Evolutionary conservation across 1,140 invertebrate species (phyloP).

Genomic region (Lordiphosa collinella): DNA sequence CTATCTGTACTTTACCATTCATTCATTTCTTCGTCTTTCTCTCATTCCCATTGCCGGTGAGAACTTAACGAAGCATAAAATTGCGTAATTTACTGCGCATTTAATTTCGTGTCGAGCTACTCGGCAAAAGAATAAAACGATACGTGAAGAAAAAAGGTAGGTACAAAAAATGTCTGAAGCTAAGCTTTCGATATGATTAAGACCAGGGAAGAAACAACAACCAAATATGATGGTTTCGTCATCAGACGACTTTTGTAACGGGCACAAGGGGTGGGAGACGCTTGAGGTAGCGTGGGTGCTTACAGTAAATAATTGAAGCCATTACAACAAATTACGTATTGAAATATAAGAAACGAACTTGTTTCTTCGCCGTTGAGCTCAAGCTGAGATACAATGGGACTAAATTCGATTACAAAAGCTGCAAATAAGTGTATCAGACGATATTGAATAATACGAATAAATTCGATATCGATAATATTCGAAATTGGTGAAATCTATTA

Average conservation of each 20-base stretch:
- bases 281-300: slow-evolving; percentile 18
- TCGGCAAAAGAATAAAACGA: slow-evolving; percentile 50
- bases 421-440: not conserved
- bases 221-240: slow-evolving; percentile 34
- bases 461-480: too few relatives aligned
- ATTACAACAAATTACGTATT: slow-evolving; percentile 42
- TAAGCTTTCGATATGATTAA: slow-evolving; percentile 52
- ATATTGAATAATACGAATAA: not conserved
- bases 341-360: slow-evolving; percentile 7
- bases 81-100: slow-evolving; percentile 76
- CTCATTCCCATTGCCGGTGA: slow-evolving; percentile 1
- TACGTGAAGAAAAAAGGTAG: slow-evolving; percentile 17
- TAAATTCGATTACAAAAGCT: too few relatives aligned
- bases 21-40: not conserved
- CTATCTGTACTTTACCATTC: slow-evolving; percentile 6
- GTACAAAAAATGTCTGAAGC: slow-evolving; percentile 27
- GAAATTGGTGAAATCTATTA: too few relatives aligned
- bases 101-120: slow-evolving; percentile 62
- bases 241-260: slow-evolving; percentile 18
- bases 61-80: slow-evolving; percentile 70
- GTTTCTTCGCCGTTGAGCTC: slow-evolving; percentile 30
- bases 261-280: not conserved
- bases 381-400: not conserved
- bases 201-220: slow-evolving; percentile 22
- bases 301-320: slow-evolving; percentile 19